phyloP scores from a whole-genome alignment of 1,140 invertebrate genomes.

The Stegodyphus mimosarum region DNA sequence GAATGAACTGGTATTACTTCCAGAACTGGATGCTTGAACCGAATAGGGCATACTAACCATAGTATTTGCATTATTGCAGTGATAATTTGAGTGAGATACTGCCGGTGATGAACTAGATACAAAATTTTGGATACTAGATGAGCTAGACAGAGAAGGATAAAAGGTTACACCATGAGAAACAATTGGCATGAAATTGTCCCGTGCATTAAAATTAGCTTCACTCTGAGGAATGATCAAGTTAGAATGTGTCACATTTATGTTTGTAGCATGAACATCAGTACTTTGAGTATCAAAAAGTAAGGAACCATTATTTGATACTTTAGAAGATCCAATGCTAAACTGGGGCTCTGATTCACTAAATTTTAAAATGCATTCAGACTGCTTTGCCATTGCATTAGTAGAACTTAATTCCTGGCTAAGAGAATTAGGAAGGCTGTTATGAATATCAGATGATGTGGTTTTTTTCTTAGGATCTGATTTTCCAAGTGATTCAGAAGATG shows the following conservation, averaged over 20 bases:
- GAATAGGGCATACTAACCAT: slow-evolving; percentile 18
- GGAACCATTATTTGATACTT: slow-evolving; percentile 21
- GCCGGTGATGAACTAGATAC: slow-evolving; percentile 9
- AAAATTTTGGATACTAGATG: slow-evolving; percentile 42
- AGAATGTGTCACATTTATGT: slow-evolving; percentile 6
- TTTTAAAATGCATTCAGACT: slow-evolving; percentile 29
- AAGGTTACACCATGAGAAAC: slow-evolving; percentile 33
- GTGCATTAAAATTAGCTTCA: neutral
- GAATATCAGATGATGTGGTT: neutral
- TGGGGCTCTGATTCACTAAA: slow-evolving; percentile 18
- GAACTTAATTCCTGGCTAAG: slow-evolving; percentile 1
- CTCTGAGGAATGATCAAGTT: slow-evolving; percentile 10
- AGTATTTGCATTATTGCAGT: slow-evolving; percentile 26
- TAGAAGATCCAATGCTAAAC: slow-evolving; percentile 17
- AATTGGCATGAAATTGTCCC: neutral
- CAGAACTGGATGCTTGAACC: neutral
- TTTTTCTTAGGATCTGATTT: slow-evolving; percentile 33
- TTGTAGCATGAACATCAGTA: neutral
- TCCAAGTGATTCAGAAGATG: slow-evolving; percentile 27
- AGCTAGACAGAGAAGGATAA: slow-evolving; percentile 29
- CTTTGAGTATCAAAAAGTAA: slow-evolving; percentile 15
- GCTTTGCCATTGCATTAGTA: slow-evolving; percentile 11
- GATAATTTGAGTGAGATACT: slow-evolving; percentile 13
- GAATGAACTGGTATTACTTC: slow-evolving; percentile 6
- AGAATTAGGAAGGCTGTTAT: slow-evolving; percentile 6